A percentile compares a stretch with the other conserved stretches of the same genome.
Conservation (phyloP, 2,888 invertebrate genomes). For the Lepeophtheirus nordmannii region DNA sequence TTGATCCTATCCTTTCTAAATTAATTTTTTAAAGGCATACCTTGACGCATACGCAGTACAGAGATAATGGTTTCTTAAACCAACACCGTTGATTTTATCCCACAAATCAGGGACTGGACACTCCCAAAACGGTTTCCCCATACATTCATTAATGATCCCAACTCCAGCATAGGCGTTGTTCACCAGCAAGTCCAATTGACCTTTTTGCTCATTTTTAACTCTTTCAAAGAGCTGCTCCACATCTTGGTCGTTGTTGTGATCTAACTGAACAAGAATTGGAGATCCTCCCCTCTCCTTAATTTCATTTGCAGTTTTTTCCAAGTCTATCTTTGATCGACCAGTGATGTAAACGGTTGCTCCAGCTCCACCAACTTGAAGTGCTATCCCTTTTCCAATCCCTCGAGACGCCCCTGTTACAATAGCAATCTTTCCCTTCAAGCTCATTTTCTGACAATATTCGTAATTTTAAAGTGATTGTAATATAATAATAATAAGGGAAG, state of each 20-base stretch:
- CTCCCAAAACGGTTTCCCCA: constrained; percentile 18
- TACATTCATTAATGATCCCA: constrained; percentile 1
- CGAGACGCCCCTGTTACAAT: constrained; percentile 72
- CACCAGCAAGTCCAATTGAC: constrained; percentile 17
- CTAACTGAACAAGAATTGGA: neutral
- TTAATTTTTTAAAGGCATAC: neutral
- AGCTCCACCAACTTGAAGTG: constrained; percentile 43
- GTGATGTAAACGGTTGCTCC: constrained; percentile 24
- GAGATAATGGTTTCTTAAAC: constrained; percentile 18
- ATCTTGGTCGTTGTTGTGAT: constrained; percentile 14
- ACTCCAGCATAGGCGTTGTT: constrained; percentile 24
- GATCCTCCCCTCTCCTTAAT: constrained; percentile 16
- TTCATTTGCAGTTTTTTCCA: constrained; percentile 1
- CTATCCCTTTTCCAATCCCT: constrained; percentile 67
- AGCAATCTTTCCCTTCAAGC: constrained; percentile 6
- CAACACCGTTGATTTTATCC: constrained; percentile 24
- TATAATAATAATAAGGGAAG: no score
- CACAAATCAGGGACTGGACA: neutral
- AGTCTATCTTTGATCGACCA: neutral
- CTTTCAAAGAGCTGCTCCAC: constrained; percentile 19
- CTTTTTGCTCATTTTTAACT: constrained; percentile 20
- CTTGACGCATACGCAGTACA: constrained; percentile 21
- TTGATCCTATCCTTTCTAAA: neutral
- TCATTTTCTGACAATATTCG: neutral
- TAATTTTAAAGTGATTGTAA: no score